Conservation (phyloP, 1,140 invertebrate genomes). For the Camponotus pennsylvanicus region DNA sequence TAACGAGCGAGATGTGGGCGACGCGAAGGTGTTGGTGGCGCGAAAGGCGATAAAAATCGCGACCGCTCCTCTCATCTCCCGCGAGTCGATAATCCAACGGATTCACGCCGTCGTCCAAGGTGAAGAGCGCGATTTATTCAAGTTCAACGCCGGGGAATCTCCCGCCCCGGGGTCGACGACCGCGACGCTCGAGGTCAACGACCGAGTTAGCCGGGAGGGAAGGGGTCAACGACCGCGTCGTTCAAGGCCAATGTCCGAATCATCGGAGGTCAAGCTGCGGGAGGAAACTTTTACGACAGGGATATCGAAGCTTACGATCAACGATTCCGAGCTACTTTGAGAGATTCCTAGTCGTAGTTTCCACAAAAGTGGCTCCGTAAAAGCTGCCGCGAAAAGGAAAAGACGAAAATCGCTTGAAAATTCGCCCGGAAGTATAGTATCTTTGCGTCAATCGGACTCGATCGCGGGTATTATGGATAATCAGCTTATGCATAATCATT, state of each 20-base stretch:
- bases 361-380: background rate
- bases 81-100: constrained; percentile 1
- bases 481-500: background rate
- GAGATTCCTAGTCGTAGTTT: background rate
- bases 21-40: background rate
- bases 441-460: background rate
- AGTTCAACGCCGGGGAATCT: constrained; percentile 41
- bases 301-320: constrained; percentile 7
- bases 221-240: constrained; percentile 59
- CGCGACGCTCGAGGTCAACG: constrained; percentile 70
- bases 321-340: constrained; percentile 12
- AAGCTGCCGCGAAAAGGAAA: background rate
- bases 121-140: constrained; percentile 61
- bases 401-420: background rate
- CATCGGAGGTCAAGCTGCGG: constrained; percentile 64
- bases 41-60: constrained; percentile 37
- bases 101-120: constrained; percentile 55
- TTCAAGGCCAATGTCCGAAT: constrained; percentile 69
- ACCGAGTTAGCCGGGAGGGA: background rate
- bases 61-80: background rate
- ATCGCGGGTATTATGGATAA: background rate
- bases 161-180: constrained; percentile 58
- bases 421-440: background rate
- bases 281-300: constrained; percentile 41
- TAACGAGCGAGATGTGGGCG: background rate